These are phyloP conservation scores for Propithecus coquereli DNA, from an alignment of 2,113 vertebrate genomes.

Conservation along the genomic window DNA sequence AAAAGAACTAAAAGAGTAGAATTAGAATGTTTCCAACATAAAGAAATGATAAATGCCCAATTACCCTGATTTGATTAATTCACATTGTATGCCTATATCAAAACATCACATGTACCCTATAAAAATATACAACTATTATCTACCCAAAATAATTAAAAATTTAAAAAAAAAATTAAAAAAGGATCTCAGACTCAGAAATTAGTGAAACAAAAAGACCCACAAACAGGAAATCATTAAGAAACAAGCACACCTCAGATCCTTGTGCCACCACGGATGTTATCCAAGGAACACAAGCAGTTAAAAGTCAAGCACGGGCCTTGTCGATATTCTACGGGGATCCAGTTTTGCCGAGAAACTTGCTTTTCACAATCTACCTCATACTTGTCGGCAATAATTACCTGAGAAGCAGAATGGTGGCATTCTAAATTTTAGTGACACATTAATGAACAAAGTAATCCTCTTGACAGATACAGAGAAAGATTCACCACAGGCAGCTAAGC, in stretches of 20 bases:
- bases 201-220: not conserved
- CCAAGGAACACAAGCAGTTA: not conserved
- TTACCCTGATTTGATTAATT: no score
- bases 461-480: constrained; percentile 7
- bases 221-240: not conserved
- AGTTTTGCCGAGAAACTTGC: not conserved
- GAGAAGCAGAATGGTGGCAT: not conserved
- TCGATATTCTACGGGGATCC: not conserved
- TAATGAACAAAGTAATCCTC: constrained; percentile 49
- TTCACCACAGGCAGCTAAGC: not conserved
- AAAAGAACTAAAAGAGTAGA: no score
- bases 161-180: not conserved
- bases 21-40: no score
- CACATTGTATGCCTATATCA: no score
- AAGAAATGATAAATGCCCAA: no score
- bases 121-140: no score
- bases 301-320: not conserved
- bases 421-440: constrained; percentile 58
- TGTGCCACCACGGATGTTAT: rapidly evolving
- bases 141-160: no score
- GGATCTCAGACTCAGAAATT: not conserved
- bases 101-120: no score
- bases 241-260: rapidly evolving
- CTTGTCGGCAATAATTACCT: constrained; percentile 26
- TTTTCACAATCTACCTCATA: not conserved